Conservation (phyloP, 2,888 invertebrate species). For the Aphrophora alni region DNA sequence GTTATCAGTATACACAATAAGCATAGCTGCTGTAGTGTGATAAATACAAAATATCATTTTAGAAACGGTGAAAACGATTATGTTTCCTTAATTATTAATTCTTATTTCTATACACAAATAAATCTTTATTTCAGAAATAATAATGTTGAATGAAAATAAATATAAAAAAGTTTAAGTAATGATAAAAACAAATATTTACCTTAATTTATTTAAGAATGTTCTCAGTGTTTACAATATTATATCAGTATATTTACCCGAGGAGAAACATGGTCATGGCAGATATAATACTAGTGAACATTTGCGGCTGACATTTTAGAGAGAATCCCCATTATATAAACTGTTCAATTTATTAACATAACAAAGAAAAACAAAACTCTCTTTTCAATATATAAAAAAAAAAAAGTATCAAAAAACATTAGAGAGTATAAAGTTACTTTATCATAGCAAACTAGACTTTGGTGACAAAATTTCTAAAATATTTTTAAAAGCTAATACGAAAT, state of each 20-base stretch:
- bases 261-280: not conserved
- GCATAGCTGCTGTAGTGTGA: too few relatives aligned
- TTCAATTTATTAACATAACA: not conserved
- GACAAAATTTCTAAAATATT: not conserved
- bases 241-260: not conserved
- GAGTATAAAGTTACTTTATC: not conserved
- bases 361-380: not conserved
- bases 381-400: not conserved
- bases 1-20: too few relatives aligned
- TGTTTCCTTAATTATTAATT: too few relatives aligned
- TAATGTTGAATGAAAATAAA: not conserved
- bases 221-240: slow-evolving; percentile 13
- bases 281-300: not conserved
- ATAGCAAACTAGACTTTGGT: slow-evolving; percentile 2
- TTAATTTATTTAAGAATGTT: slow-evolving; percentile 35
- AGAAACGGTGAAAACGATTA: too few relatives aligned
- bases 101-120: too few relatives aligned
- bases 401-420: not conserved
- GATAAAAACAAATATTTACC: slow-evolving; percentile 37
- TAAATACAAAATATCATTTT: too few relatives aligned
- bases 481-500: not conserved
- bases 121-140: too few relatives aligned
- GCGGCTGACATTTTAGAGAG: not conserved
- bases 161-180: slow-evolving; percentile 15
- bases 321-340: not conserved